Percentiles rank a stretch among this genome's conserved stretches.
phyloP scores from a whole-genome alignment of 1,140 invertebrate species.

The Musca domestica region DNA sequence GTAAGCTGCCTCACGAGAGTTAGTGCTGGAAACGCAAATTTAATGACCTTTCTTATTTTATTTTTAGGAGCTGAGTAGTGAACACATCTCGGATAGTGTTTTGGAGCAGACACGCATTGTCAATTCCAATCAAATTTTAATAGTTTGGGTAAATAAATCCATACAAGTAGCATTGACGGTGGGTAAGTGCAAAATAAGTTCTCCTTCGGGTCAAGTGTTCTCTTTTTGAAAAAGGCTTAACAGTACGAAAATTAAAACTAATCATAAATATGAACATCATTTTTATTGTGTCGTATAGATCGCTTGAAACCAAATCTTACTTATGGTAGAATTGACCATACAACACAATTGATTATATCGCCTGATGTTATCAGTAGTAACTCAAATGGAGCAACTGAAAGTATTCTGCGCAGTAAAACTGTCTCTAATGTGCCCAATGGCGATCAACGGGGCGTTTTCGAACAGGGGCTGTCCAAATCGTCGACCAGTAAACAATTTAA shows the following conservation, averaged over 20 bases:
- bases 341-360: constrained; percentile 46
- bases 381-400: constrained; percentile 33
- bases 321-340: constrained; percentile 50
- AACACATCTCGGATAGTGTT: constrained; percentile 55
- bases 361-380: constrained; percentile 46
- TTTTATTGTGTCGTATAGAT: constrained; percentile 32
- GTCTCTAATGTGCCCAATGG: constrained; percentile 36
- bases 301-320: constrained; percentile 42
- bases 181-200: constrained; percentile 44
- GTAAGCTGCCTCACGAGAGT: constrained; percentile 38
- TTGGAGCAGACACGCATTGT: constrained; percentile 57
- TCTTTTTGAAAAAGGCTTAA: not conserved
- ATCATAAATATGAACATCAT: too few relatives aligned
- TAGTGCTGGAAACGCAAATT: too few relatives aligned
- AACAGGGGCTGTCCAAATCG: constrained; percentile 30
- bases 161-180: constrained; percentile 55
- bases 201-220: not conserved
- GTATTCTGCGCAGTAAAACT: constrained; percentile 41
- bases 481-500: constrained; percentile 31
- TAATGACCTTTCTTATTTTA: constrained; percentile 10
- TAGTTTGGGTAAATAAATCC: constrained; percentile 58
- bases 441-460: not conserved
- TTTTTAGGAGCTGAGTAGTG: constrained; percentile 55
- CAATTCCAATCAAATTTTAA: constrained; percentile 53
- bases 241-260: not conserved